phyloP scores from a whole-genome alignment of 2,888 invertebrate genomes.

The Dastarcus helophoroides region DNA sequence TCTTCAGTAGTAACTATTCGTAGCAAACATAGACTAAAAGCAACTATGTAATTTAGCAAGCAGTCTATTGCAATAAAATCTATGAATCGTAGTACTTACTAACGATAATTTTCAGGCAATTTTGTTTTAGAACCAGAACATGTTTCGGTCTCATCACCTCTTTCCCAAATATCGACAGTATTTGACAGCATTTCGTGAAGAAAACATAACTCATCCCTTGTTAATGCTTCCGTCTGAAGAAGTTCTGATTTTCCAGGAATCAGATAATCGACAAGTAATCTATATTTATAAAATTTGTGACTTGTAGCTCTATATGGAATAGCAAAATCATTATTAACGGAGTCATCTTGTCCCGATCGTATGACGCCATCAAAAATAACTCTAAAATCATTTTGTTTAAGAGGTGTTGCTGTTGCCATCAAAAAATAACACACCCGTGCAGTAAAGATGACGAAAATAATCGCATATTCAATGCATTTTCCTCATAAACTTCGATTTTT shows the following conservation, averaged over 20 bases:
- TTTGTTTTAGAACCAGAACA: constrained; percentile 27
- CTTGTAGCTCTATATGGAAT: constrained; percentile 48
- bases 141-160: constrained; percentile 46
- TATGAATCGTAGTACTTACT: too few species aligned
- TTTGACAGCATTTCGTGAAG: constrained; percentile 49
- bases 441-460: constrained; percentile 44
- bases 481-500: constrained; percentile 45
- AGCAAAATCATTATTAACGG: constrained; percentile 34
- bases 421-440: constrained; percentile 38
- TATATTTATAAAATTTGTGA: constrained; percentile 47
- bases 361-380: constrained; percentile 51
- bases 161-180: constrained; percentile 44
- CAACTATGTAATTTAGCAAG: too few species aligned
- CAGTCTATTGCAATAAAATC: too few species aligned
- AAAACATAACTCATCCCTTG: constrained; percentile 39
- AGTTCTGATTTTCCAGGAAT: constrained; percentile 38
- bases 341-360: constrained; percentile 32
- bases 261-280: constrained; percentile 47
- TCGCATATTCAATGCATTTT: constrained; percentile 43
- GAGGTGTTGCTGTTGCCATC: not conserved
- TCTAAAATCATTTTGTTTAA: constrained; percentile 31
- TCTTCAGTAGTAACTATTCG: too few species aligned
- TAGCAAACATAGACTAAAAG: too few species aligned
- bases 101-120: too few species aligned
- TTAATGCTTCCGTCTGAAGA: constrained; percentile 31